Percentiles rank a stretch among this genome's conserved stretches.
These are phyloP conservation scores for Anastatus disparis DNA, from an alignment of 1,140 invertebrate species.

Conservation along the genomic window DNA sequence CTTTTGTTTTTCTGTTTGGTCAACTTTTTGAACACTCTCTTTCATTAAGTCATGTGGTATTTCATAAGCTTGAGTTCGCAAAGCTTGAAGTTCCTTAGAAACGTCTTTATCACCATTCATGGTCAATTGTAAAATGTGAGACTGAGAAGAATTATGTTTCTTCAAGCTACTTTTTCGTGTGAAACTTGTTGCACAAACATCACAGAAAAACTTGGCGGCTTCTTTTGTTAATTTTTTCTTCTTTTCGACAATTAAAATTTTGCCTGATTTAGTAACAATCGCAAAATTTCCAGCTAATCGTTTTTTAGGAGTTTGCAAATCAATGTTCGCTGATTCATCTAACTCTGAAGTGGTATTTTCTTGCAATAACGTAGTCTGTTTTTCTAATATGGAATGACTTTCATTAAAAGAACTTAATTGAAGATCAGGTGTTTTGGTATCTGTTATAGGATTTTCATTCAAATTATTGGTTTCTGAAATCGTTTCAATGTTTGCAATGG, in stretches of 20 bases:
- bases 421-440: not conserved
- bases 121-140: constrained; percentile 55
- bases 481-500: too few relatives aligned
- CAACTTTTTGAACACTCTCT: too few relatives aligned
- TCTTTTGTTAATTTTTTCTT: constrained; percentile 64
- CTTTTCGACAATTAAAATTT: constrained; percentile 63
- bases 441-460: not conserved
- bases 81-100: constrained; percentile 5
- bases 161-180: constrained; percentile 64
- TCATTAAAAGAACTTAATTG: constrained; percentile 3
- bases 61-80: not conserved
- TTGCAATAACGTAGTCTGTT: not conserved
- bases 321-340: constrained; percentile 40
- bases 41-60: not conserved
- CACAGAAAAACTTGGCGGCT: constrained; percentile 60
- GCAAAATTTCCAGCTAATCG: constrained; percentile 56
- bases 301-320: constrained; percentile 55
- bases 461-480: not conserved
- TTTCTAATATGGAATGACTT: constrained; percentile 25
- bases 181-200: constrained; percentile 61
- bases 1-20: constrained; percentile 18
- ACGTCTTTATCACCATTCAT: constrained; percentile 16
- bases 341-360: constrained; percentile 5
- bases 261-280: constrained; percentile 60
- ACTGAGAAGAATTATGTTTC: constrained; percentile 62